A percentile compares a stretch with the other conserved stretches of the same genome.
phyloP scores from a whole-genome alignment of 2,888 invertebrate genomes.

The Habrosyne pyritoides region DNA sequence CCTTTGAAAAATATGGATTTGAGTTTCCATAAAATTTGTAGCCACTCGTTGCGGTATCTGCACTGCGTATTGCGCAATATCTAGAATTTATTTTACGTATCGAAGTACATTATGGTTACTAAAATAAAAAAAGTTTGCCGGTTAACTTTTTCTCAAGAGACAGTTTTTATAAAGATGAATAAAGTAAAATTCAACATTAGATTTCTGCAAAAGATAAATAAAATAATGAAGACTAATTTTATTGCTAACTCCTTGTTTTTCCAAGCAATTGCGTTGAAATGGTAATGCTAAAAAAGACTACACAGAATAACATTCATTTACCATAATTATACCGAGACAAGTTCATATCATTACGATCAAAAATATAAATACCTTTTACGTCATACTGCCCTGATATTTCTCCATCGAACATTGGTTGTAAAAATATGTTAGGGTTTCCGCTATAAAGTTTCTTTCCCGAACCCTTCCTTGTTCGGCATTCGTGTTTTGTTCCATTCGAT shows the following conservation, averaged over 20 bases:
- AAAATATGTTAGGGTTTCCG: constrained; percentile 55
- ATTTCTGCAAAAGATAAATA: too few relatives aligned
- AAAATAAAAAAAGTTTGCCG: background rate
- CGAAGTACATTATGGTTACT: constrained; percentile 7
- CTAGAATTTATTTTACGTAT: constrained; percentile 22
- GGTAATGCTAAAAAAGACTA: background rate
- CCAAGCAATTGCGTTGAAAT: background rate
- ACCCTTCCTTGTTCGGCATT: constrained; percentile 41
- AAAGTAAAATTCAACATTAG: too few relatives aligned
- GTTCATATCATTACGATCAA: constrained; percentile 1
- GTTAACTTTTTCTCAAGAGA: too few relatives aligned
- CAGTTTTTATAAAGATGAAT: background rate
- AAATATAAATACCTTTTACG: constrained; percentile 16
- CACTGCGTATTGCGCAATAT: constrained; percentile 47
- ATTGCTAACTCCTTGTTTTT: too few relatives aligned
- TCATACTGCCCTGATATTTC: constrained; percentile 38
- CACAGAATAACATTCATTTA: background rate
- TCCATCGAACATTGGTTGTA: constrained; percentile 36
- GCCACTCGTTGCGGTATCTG: constrained; percentile 39
- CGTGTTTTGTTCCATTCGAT: constrained; percentile 49
- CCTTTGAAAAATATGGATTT: background rate
- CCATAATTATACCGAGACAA: background rate
- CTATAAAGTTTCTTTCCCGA: constrained; percentile 50
- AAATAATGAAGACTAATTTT: too few relatives aligned
- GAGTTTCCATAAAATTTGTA: background rate